Base-by-base conservation (phyloP, 2,113 vertebrate species). In the Nibea coibor region DNA sequence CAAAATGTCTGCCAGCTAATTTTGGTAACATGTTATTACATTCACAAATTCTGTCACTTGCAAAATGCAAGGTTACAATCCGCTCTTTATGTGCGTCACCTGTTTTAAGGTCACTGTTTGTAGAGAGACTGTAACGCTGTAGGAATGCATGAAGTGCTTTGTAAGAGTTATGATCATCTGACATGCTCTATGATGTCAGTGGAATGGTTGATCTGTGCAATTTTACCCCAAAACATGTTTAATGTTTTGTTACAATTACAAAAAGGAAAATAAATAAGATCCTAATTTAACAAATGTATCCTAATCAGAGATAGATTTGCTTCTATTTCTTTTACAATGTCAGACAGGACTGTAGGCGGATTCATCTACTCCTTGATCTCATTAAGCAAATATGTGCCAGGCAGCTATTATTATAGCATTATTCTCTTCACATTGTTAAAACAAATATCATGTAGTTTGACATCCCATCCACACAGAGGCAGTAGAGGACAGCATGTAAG, bases 401-500 rank as follows among this genome's bases (percentile, higher is more conserved):
- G 62, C 58, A 58, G 66, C 43, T 65, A 31, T 69, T 10, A 45
- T 59, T 48, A 14, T 4, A 58, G 35, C 35, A 39, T 39, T 39
- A 39, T 7, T 9, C 35, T 39, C 35, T 39, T 39, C 35, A 39
- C 35, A 39, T 39, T 39, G 8, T 39, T 39, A 39, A 39, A 39
- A 39, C 35, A 39, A 39, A 39, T 39, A 39, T 39, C 35, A 39
- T 86, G 89, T 62, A 83, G 58, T 91, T 79, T 53, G 31, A 53
- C 58, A 59, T 81, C 66, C 16, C 42, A 4, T 76, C 92, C 93
- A 93, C 91, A 84, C 3, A 3, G 84, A 53, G 93, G 93, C 81
- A 91, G 91, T 26, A 87, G 26, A 74, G 75, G 24, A 71, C 28
- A 53, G 56, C 48, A 51, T 22, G 43, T 56, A 35, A 4, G 12